Conservation (phyloP, 2,113 vertebrate species). For the Lycaon pictus region DNA sequence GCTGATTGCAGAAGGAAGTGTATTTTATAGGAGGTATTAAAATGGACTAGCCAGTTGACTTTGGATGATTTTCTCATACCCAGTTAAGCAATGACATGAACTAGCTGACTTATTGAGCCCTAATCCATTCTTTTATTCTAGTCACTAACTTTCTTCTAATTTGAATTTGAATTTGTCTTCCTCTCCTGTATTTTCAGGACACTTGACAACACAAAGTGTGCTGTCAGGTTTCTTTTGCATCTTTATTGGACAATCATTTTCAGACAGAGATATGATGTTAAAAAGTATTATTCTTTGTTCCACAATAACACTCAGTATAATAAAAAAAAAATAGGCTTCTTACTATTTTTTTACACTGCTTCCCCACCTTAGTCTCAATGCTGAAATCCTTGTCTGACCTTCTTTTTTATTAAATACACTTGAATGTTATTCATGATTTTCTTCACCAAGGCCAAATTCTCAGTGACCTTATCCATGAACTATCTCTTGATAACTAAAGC, state of each 20-base stretch:
- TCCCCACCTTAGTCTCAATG: background rate
- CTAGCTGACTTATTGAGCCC: background rate
- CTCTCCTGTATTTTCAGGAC: background rate
- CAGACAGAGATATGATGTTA: background rate
- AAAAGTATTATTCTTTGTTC: background rate
- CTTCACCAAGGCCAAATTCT: slow-evolving; percentile 53
- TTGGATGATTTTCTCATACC: background rate
- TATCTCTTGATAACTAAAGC: slow-evolving; percentile 29
- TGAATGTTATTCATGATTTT: slow-evolving; percentile 39
- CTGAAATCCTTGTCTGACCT: background rate
- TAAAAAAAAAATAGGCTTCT: background rate
- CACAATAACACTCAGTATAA: background rate
- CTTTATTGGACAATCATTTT: background rate
- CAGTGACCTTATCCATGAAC: slow-evolving; percentile 28
- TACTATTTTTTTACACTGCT: background rate
- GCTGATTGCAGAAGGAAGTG: background rate
- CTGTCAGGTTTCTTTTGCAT: background rate
- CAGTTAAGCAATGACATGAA: background rate
- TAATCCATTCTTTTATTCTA: background rate
- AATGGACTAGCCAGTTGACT: background rate
- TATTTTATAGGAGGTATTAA: background rate
- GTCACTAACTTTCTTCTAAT: background rate
- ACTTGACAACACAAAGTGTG: background rate
- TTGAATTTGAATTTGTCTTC: background rate
- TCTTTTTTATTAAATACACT: slow-evolving; percentile 34